Conservation (phyloP, 2,797 vertebrate species). For the Fistularia tabacaria region DNA sequence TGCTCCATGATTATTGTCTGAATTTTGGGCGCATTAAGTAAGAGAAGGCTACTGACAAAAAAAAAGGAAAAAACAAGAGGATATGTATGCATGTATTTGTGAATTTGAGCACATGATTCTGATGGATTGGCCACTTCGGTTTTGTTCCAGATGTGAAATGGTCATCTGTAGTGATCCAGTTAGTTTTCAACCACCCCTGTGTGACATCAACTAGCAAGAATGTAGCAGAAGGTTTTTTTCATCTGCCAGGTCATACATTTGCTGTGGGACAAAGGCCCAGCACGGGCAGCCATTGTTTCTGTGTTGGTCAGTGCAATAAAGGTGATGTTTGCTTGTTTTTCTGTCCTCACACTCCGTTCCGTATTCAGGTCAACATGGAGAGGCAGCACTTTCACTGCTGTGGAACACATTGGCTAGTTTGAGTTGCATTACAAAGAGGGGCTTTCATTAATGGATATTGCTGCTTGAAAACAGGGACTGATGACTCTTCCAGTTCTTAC, state of each 20-base stretch:
- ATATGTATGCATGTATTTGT: too few species aligned
- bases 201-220: conserved; percentile 50
- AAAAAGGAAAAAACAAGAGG: too few species aligned
- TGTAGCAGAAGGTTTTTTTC: conserved; percentile 45
- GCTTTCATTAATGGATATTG: conserved; percentile 13
- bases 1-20: too few species aligned
- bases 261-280: conserved; percentile 29
- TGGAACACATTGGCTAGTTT: conserved; percentile 13
- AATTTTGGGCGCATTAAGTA: too few species aligned
- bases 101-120: too few species aligned
- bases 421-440: conserved; percentile 49
- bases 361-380: conserved; percentile 2
- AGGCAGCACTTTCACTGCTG: conserved; percentile 18
- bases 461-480: conserved; percentile 55
- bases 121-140: too few species aligned
- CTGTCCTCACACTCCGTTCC: not conserved
- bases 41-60: too few species aligned
- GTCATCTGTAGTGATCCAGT: not conserved
- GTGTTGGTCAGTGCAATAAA: not conserved
- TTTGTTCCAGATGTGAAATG: too few species aligned
- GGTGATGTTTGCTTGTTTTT: conserved; percentile 10
- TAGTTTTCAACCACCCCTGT: not conserved
- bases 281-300: conserved; percentile 12
- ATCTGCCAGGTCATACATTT: conserved; percentile 31
- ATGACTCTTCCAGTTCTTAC: conserved; percentile 49